Evolutionary conservation across 2,113 vertebrate genomes (phyloP).

Genomic region (Cebus imitator): DNA sequence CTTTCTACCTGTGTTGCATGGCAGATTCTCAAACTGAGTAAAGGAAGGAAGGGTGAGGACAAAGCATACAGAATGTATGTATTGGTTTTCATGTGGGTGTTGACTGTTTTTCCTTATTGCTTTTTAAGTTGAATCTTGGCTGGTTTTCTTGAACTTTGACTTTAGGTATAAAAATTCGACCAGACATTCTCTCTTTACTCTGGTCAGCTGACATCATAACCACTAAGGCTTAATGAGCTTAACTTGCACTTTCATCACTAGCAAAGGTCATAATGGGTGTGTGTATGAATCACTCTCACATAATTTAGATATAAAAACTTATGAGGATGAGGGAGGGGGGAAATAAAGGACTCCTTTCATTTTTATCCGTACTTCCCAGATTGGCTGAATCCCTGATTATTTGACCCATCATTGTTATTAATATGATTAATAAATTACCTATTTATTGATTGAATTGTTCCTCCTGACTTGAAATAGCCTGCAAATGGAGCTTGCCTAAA

Average conservation of each 20-base stretch:
- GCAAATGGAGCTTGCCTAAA: not conserved
- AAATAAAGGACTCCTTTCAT: not conserved
- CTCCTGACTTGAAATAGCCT: conserved; percentile 57
- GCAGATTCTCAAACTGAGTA: not conserved
- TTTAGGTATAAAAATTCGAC: conserved; percentile 43
- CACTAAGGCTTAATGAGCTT: not conserved
- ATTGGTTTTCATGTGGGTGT: not conserved
- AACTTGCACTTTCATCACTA: conserved; percentile 17
- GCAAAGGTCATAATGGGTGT: conserved; percentile 48
- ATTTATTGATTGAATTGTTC: conserved; percentile 66
- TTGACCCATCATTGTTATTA: conserved; percentile 57
- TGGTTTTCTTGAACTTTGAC: conserved; percentile 61
- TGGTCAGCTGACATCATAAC: conserved; percentile 45
- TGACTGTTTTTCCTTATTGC: not conserved
- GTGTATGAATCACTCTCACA: conserved; percentile 35
- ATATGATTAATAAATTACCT: conserved; percentile 71
- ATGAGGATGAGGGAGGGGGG: not conserved
- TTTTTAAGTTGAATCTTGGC: conserved; percentile 29
- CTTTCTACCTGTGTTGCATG: not conserved
- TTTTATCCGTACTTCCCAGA: conserved; percentile 41
- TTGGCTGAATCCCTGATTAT: conserved; percentile 47
- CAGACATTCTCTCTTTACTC: conserved; percentile 4
- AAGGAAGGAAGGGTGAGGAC: not conserved
- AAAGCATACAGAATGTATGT: not conserved
- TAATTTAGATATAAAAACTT: conserved; percentile 56